Conservation (phyloP, 1,140 invertebrate species). For the Drosophila ananassae region DNA sequence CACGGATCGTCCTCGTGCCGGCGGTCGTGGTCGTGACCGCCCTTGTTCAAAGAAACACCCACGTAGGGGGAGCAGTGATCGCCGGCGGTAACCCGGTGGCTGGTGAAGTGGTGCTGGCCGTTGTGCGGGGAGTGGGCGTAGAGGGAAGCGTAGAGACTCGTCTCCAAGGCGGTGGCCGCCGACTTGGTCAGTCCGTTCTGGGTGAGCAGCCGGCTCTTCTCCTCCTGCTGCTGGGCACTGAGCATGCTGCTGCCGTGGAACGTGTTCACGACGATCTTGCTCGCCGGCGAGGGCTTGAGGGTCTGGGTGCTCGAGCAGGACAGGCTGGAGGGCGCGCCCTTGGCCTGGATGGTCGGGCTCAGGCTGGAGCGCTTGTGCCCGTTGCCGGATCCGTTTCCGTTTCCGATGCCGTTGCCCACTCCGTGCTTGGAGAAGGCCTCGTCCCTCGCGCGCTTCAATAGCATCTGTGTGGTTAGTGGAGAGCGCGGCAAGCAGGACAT, state of each 20-base stretch:
- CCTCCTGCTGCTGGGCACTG: constrained; percentile 68
- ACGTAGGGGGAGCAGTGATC: constrained; percentile 55
- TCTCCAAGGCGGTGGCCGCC: constrained; percentile 73
- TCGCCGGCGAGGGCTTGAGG: constrained; percentile 49
- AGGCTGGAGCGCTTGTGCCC: constrained; percentile 45
- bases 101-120: constrained; percentile 15
- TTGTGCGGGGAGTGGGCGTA: constrained; percentile 52
- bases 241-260: constrained; percentile 81
- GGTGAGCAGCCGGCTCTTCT: constrained; percentile 72
- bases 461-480: constrained; percentile 74
- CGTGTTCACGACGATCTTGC: constrained; percentile 80
- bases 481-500: constrained; percentile 27
- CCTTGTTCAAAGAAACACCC: constrained; percentile 73
- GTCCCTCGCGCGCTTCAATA: constrained; percentile 81
- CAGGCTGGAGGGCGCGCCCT: constrained; percentile 13
- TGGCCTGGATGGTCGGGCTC: constrained; percentile 33
- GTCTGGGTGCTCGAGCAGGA: constrained; percentile 52
- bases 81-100: constrained; percentile 32
- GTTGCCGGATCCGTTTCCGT: constrained; percentile 24
- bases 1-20: constrained; percentile 75
- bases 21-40: constrained; percentile 34
- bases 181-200: constrained; percentile 81
- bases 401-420: constrained; percentile 7
- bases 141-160: constrained; percentile 73
- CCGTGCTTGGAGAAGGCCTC: constrained; percentile 56